phyloP scores from a whole-genome alignment of 2,113 vertebrate species.

The Steatornis caripensis region DNA sequence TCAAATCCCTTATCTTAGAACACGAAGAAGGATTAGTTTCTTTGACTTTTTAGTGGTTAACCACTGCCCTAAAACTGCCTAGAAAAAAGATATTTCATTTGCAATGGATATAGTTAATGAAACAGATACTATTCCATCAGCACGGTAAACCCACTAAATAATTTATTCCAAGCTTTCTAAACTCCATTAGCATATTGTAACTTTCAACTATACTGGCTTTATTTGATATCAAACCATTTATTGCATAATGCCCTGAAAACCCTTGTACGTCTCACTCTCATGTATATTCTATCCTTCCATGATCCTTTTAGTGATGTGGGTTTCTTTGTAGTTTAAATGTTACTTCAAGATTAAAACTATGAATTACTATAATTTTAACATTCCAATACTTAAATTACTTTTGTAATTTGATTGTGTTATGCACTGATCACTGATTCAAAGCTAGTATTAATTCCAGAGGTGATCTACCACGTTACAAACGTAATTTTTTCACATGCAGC shows the following conservation, averaged over 20 bases:
- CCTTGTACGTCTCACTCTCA: neutral
- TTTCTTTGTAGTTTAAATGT: neutral
- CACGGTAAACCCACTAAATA: neutral
- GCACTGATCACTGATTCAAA: neutral
- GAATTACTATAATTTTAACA: neutral
- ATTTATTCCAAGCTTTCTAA: neutral
- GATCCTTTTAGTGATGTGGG: rapidly evolving
- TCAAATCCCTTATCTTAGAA: neutral
- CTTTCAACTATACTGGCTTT: neutral
- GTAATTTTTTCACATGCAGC: neutral
- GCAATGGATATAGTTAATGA: neutral
- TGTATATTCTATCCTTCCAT: neutral
- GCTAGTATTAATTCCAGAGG: neutral
- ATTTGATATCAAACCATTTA: neutral
- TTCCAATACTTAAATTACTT: neutral
- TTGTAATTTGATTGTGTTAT: neutral
- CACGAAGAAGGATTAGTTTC: neutral
- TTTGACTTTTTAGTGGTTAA: neutral
- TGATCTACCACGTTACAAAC: neutral
- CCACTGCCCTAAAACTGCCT: neutral
- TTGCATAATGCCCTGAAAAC: neutral
- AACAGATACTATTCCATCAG: neutral
- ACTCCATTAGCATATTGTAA: neutral
- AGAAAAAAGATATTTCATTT: neutral
- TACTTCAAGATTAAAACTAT: neutral